phyloP scores from a whole-genome alignment of 2,888 invertebrate species.

The Tyria jacobaeae region DNA sequence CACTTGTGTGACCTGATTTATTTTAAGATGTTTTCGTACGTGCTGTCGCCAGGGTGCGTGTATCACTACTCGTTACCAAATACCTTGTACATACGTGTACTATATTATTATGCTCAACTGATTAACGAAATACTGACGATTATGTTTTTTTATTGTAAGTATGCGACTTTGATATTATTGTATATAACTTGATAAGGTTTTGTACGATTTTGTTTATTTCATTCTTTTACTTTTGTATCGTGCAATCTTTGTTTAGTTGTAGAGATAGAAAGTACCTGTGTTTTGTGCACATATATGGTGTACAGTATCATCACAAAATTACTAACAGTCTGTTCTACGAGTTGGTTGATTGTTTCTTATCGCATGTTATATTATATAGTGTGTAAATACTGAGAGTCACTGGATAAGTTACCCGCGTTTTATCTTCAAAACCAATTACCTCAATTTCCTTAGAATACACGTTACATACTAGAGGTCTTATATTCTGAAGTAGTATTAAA shows the following conservation, averaged over 20 bases:
- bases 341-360: constrained; percentile 51
- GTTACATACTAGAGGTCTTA: constrained; percentile 71
- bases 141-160: constrained; percentile 45
- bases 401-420: constrained; percentile 84
- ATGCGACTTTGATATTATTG: constrained; percentile 53
- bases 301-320: constrained; percentile 59
- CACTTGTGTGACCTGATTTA: constrained; percentile 86
- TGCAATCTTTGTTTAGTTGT: constrained; percentile 70
- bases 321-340: constrained; percentile 41
- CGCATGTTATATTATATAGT: constrained; percentile 57
- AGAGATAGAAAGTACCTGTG: constrained; percentile 68
- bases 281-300: constrained; percentile 48
- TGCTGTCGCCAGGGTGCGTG: constrained; percentile 44
- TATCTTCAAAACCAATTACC: constrained; percentile 85
- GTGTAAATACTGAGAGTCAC: constrained; percentile 83
- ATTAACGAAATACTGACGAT: constrained; percentile 41
- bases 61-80: constrained; percentile 71
- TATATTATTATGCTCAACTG: constrained; percentile 65
- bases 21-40: constrained; percentile 77
- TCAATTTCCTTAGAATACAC: constrained; percentile 84
- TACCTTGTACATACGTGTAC: constrained; percentile 64
- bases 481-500: constrained; percentile 78
- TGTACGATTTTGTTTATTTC: constrained; percentile 47
- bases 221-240: constrained; percentile 57
- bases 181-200: constrained; percentile 58